Evolutionary conservation across 2,888 invertebrate genomes (phyloP).

Genomic region (Ennomos fuscantarius): DNA sequence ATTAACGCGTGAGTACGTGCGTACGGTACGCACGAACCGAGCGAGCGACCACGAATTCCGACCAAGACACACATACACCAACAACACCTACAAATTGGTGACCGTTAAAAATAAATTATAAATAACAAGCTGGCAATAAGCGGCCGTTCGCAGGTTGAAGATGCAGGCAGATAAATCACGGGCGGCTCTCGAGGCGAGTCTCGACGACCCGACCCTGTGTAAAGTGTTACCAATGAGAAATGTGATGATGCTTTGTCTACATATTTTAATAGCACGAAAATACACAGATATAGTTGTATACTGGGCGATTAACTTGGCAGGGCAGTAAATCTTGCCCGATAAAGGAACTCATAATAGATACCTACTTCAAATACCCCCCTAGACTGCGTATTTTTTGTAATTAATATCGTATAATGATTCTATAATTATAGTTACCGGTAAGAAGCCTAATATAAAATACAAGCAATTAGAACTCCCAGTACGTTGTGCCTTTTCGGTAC

Average conservation of each 20-base stretch:
- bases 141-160: conserved; percentile 82
- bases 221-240: conserved; percentile 73
- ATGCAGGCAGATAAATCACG: conserved; percentile 82
- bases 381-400: neutral
- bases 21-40: conserved; percentile 49
- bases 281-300: conserved; percentile 45
- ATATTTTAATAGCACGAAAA: conserved; percentile 54
- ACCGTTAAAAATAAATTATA: conserved; percentile 85
- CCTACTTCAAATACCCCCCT: conserved; percentile 1
- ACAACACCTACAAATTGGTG: conserved; percentile 75
- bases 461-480: neutral
- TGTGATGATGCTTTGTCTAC: conserved; percentile 62
- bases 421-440: neutral
- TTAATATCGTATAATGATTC: neutral
- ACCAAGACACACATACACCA: conserved; percentile 52
- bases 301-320: conserved; percentile 18
- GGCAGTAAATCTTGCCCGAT: conserved; percentile 19
- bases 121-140: conserved; percentile 81
- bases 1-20: conserved; percentile 51
- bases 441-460: neutral
- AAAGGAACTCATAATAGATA: conserved; percentile 1
- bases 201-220: conserved; percentile 52
- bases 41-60: conserved; percentile 50
- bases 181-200: conserved; percentile 53
- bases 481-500: too few species aligned